Evolutionary conservation across 1,140 invertebrate species (phyloP).

Genomic region (Drosophila pallidifrons): DNA sequence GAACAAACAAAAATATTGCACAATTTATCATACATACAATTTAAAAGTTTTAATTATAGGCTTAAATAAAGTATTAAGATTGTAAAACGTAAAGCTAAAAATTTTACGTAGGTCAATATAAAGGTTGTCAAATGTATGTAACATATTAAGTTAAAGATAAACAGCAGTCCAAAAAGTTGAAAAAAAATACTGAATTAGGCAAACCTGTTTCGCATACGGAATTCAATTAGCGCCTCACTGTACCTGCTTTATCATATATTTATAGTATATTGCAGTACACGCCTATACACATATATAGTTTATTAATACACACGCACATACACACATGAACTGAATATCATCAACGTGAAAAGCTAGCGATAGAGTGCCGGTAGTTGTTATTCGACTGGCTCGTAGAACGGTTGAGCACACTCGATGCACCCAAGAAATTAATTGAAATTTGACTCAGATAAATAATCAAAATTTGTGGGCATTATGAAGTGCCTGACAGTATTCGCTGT

Average conservation of each 20-base stretch:
- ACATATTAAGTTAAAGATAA: not conserved
- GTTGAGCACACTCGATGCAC: constrained; percentile 31
- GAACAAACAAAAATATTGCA: too few relatives aligned
- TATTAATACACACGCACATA: constrained; percentile 8
- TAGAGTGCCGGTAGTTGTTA: constrained; percentile 25
- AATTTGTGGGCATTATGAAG: constrained; percentile 58
- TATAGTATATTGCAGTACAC: constrained; percentile 8
- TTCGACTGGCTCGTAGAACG: constrained; percentile 6
- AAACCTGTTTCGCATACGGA: not conserved
- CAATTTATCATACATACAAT: too few relatives aligned
- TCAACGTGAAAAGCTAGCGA: not conserved
- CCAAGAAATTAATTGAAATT: constrained; percentile 30
- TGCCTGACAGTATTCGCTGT: constrained; percentile 66
- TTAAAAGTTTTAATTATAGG: too few relatives aligned
- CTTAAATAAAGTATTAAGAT: too few relatives aligned
- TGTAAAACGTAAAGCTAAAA: too few relatives aligned
- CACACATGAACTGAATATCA: not conserved
- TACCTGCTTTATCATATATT: constrained; percentile 23
- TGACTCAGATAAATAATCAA: constrained; percentile 23
- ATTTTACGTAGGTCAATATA: too few relatives aligned
- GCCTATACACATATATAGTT: not conserved
- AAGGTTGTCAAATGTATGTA: too few relatives aligned
- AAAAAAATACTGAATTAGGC: not conserved
- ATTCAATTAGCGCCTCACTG: constrained; percentile 29
- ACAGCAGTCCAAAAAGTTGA: not conserved